These are phyloP conservation scores for Cherax quadricarinatus DNA, from an alignment of 1,140 invertebrate species.

Conservation along the genomic window DNA sequence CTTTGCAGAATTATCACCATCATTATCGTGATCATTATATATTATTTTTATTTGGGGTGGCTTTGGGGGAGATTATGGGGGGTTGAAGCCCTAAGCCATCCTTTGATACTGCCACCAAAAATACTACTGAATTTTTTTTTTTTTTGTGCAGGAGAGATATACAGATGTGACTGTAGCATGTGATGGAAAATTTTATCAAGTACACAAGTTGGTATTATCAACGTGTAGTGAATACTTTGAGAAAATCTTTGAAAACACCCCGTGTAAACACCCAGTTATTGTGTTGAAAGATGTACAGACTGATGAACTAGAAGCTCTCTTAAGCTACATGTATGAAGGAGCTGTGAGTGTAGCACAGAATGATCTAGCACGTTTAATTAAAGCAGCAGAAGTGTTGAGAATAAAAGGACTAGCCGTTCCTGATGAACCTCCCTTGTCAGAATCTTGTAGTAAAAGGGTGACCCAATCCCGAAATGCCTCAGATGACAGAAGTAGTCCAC, in stretches of 20 bases:
- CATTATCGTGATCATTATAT: no score
- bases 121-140: background rate
- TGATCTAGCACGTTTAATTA: slow-evolving; percentile 86
- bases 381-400: slow-evolving; percentile 88
- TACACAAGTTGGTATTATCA: slow-evolving; percentile 88
- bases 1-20: no score
- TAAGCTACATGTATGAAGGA: slow-evolving; percentile 95
- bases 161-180: slow-evolving; percentile 73
- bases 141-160: slow-evolving; percentile 60
- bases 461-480: slow-evolving; percentile 20
- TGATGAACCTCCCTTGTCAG: slow-evolving; percentile 62
- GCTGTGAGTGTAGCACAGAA: slow-evolving; percentile 93
- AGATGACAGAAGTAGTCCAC: slow-evolving; percentile 50
- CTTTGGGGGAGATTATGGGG: no score
- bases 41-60: no score
- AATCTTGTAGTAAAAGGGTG: background rate
- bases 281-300: slow-evolving; percentile 93
- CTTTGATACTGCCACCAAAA: background rate
- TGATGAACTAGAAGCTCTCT: slow-evolving; percentile 88
- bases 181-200: slow-evolving; percentile 83
- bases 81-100: no score
- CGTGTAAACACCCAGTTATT: slow-evolving; percentile 92
- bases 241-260: slow-evolving; percentile 81
- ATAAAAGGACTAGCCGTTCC: slow-evolving; percentile 82
- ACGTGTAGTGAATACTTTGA: slow-evolving; percentile 86